Base-by-base conservation (phyloP, 2,113 vertebrate genomes). In the Stomatorhinus ivindoensis region DNA sequence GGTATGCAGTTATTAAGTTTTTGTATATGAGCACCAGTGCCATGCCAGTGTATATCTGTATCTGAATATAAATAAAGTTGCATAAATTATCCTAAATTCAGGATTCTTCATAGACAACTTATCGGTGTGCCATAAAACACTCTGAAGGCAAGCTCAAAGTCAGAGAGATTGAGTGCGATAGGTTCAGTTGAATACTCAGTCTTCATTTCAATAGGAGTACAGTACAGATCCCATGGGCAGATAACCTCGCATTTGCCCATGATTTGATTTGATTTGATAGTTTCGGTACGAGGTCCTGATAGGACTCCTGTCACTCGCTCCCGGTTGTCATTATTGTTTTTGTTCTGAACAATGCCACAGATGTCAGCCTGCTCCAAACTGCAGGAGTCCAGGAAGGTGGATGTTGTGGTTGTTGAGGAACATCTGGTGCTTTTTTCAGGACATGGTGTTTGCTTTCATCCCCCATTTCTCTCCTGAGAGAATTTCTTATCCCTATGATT, bases 281-380 rank as follows among this genome's bases (percentile, higher is more conserved):
- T n/a, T n/a, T 99, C 97, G 0, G 90, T 96, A 69, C 88, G 46
- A 0, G 97, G 97, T 2, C 97, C 97, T 9, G 93, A 90, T 0
- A 92, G 61, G 87, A 93, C 93, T 5, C 61, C 86, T 19, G 93
- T 90, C 1, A 97, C 90, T 27, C 93, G 93, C 1, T 90, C 86
- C 98, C 98, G 99, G 42, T 96, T 95, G 1, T 89, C 93, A 65
- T 69, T 93, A 90, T 96, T 94, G 0, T n/a, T 93, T 89, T 94
- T 89, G 91, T 96, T 96, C 94, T 99, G 97, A 93, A 98, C 94
- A 97, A 99, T 98, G 21, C 98, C 98, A 90, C 98, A 99, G 73
- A 99, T 95, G 88, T 97, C 98, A 80, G 95, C 96, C 88, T 96
- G 91, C 92, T 99, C 98, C 96, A 99, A 99, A 93, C 95, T 93